Evolutionary conservation across 2,113 vertebrate species (phyloP), one percentile per base, ranked within the genome.

Genomic region (Puffinus mauretanicus): DNA sequence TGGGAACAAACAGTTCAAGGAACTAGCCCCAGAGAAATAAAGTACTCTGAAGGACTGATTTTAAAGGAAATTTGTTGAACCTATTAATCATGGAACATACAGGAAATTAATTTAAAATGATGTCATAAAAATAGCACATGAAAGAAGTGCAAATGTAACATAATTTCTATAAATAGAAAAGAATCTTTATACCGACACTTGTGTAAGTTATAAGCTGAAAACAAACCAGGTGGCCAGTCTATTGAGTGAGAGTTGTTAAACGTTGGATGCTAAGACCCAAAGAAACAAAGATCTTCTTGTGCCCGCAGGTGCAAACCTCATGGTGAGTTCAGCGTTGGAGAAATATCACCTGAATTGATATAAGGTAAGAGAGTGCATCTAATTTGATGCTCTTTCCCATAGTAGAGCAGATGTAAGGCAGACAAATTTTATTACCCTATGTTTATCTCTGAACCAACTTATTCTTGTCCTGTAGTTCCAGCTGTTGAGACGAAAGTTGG

Each of bases 31-130:
- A 64, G 55, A 60, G 32, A 86, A 78, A 86, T 55, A 42, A 95
- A 38, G 51, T 75, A 55, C 24, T 78, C 38, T 0, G 1, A 58
- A 79, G 60, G 38, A 55, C 8, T 30, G 32, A 81, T 78, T 88
- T 83, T 70, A 75, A 90, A 55, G 70, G 65, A 91, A 84, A 75
- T 54, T 54, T 81, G 22, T 83, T 87, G 38, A 64, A 79, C 8
- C 38, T 84, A 27, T 64, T 94, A 86, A 92, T 96, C 89, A 71
- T 36, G 61, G 46, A 86, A 55, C 65, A 71, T 51, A 52, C 65
- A 93, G 86, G 91, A 96, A 96, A 94, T 86, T 60, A 89, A 84
- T 79, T 91, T 84, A n/a, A 87, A 91, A 87, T 94, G 2, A 93
- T 64, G 77, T 94, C 77, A 93, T 88, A 87, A 94, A 94, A 95